phyloP scores from a whole-genome alignment of 2,797 vertebrate species.

The Pteronotus mesoamericanus region DNA sequence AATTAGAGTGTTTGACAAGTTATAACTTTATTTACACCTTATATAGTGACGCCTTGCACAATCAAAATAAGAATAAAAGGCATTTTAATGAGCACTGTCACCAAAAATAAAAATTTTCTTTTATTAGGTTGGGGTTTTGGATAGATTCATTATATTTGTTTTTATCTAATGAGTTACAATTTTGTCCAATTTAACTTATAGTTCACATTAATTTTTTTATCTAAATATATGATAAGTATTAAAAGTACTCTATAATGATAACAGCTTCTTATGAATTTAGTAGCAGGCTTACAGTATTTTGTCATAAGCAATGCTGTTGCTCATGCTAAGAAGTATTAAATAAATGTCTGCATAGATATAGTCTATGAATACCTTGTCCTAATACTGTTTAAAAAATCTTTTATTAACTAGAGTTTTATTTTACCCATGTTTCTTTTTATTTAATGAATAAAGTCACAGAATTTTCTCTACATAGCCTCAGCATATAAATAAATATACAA shows the following conservation, averaged over 20 bases:
- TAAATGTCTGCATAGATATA: neutral
- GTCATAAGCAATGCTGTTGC: neutral
- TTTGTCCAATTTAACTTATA: neutral
- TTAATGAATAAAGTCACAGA: neutral
- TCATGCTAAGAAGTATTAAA: neutral
- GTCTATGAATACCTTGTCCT: neutral
- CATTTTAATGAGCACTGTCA: slow-evolving; percentile 49
- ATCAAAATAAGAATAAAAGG: slow-evolving; percentile 56
- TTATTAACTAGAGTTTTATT: neutral
- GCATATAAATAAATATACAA: neutral
- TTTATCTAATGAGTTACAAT: neutral
- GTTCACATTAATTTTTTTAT: slow-evolving; percentile 52
- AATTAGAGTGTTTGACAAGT: slow-evolving; percentile 68
- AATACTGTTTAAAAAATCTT: neutral
- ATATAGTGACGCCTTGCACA: slow-evolving; percentile 34
- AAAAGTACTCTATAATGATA: slow-evolving; percentile 11
- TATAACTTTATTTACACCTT: slow-evolving; percentile 60
- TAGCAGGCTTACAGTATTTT: neutral
- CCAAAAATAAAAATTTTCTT: slow-evolving; percentile 49
- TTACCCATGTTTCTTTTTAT: neutral
- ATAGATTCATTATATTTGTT: neutral
- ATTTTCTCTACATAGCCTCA: neutral
- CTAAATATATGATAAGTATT: slow-evolving; percentile 39
- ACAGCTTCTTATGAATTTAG: neutral
- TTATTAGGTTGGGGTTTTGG: neutral